These are phyloP conservation scores for Nothocercus julius DNA, from an alignment of 2,113 vertebrate genomes.

Conservation along the genomic window DNA sequence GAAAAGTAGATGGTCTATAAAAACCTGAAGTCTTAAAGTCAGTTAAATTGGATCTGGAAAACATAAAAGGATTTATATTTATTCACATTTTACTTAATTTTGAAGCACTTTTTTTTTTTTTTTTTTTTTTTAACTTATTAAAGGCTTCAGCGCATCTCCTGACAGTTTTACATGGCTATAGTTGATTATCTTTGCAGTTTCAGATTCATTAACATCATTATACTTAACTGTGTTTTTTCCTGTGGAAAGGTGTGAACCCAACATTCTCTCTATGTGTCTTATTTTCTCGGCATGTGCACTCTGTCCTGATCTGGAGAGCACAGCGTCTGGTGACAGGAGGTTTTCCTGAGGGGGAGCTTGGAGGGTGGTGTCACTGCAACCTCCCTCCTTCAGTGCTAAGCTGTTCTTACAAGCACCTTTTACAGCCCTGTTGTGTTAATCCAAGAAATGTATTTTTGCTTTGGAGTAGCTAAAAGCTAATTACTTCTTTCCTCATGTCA, in stretches of 20 bases:
- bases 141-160: not conserved
- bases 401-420: not conserved
- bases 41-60: not conserved
- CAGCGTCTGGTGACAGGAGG: not conserved
- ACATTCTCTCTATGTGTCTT: not conserved
- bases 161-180: not conserved
- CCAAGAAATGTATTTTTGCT: not conserved
- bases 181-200: conserved; percentile 25
- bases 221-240: not conserved
- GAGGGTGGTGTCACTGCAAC: not conserved
- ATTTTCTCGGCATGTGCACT: not conserved
- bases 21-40: not conserved
- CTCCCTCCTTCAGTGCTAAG: not conserved
- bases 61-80: not conserved
- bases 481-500: conserved; percentile 37
- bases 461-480: conserved; percentile 34
- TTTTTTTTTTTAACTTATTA: not conserved
- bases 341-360: not conserved
- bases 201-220: not conserved
- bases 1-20: not conserved
- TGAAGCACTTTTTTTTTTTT: not conserved
- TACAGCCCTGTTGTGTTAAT: not conserved
- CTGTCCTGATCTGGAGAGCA: not conserved
- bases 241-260: not conserved
- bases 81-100: not conserved